A percentile compares a stretch with the other conserved stretches of the same genome.
Conservation (phyloP, 2,888 invertebrate genomes). For the Orthonevra nobilis region DNA sequence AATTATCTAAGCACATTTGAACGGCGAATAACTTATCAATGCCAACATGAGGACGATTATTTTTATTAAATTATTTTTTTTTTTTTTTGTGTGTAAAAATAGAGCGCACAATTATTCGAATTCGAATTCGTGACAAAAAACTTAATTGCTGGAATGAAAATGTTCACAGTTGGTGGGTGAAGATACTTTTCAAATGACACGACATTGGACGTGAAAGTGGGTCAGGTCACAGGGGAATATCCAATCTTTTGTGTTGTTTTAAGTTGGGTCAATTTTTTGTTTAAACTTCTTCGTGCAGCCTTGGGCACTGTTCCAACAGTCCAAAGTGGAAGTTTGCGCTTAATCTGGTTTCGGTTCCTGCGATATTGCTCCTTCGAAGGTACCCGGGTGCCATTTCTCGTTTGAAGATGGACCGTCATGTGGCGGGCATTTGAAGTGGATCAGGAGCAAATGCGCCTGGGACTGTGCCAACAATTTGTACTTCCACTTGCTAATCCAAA, state of each 20-base stretch:
- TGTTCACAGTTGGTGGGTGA: too few relatives aligned
- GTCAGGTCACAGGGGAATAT: conserved; percentile 52
- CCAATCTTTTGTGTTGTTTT: conserved; percentile 19
- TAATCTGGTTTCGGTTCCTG: conserved; percentile 22
- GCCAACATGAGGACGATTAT: not conserved
- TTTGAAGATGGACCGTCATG: too few relatives aligned
- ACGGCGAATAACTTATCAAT: not conserved
- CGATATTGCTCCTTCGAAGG: not conserved
- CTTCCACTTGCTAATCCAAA: too few relatives aligned
- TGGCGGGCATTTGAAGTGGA: too few relatives aligned
- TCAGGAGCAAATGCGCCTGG: too few relatives aligned
- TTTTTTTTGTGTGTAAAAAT: too few relatives aligned
- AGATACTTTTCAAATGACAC: not conserved
- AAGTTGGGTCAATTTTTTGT: conserved; percentile 20
- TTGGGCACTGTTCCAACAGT: conserved; percentile 58
- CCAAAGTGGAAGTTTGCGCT: conserved; percentile 39
- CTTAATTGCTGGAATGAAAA: too few relatives aligned
- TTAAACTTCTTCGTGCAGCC: conserved; percentile 15
- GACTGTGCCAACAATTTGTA: too few relatives aligned
- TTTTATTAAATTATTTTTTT: not conserved
- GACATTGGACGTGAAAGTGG: conserved; percentile 19
- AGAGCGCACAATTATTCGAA: not conserved
- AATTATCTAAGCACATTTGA: conserved; percentile 42
- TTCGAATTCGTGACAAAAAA: too few relatives aligned
- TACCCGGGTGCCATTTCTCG: too few relatives aligned